A percentile compares a stretch with the other conserved stretches of the same genome.
Evolutionary conservation across 1,140 invertebrate genomes (phyloP).

Genomic region (Drosophila sechellia): DNA sequence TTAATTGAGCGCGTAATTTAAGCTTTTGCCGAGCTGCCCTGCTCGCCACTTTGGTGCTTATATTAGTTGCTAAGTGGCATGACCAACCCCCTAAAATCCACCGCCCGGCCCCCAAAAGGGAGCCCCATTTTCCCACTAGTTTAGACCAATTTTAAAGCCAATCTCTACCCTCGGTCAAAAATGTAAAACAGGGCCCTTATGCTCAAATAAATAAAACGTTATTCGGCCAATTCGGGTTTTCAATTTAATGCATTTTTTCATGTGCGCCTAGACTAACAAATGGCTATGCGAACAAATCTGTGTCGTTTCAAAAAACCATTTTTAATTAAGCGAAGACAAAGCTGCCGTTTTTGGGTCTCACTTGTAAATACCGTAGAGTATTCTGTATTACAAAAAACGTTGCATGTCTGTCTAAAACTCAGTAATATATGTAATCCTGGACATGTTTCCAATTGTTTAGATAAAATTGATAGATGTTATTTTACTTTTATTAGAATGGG

Average conservation of each 20-base stretch:
- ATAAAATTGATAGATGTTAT: too few relatives aligned
- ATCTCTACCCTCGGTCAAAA: neutral
- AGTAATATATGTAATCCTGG: too few relatives aligned
- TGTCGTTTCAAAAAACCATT: constrained; percentile 12
- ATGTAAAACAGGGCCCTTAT: neutral
- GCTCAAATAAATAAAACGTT: constrained; percentile 42
- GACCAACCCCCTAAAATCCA: constrained; percentile 17
- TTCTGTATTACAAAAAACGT: too few relatives aligned
- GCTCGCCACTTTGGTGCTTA: constrained; percentile 17
- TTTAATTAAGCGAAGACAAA: constrained; percentile 28
- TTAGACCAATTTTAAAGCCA: constrained; percentile 18
- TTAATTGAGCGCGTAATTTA: constrained; percentile 81
- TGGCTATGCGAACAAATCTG: constrained; percentile 12
- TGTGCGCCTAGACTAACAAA: constrained; percentile 1
- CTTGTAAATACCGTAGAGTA: neutral
- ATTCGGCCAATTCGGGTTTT: constrained; percentile 5
- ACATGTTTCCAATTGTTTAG: too few relatives aligned
- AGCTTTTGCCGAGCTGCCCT: constrained; percentile 66
- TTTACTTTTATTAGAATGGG: too few relatives aligned
- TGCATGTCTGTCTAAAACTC: too few relatives aligned
- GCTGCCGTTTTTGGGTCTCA: too few relatives aligned
- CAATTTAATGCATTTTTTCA: constrained; percentile 24
- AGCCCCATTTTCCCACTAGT: neutral
- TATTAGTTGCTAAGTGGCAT: constrained; percentile 67
- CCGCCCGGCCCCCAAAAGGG: neutral